phyloP scores from a whole-genome alignment of 2,797 vertebrate species.

The Petrocephalus sullivani region DNA sequence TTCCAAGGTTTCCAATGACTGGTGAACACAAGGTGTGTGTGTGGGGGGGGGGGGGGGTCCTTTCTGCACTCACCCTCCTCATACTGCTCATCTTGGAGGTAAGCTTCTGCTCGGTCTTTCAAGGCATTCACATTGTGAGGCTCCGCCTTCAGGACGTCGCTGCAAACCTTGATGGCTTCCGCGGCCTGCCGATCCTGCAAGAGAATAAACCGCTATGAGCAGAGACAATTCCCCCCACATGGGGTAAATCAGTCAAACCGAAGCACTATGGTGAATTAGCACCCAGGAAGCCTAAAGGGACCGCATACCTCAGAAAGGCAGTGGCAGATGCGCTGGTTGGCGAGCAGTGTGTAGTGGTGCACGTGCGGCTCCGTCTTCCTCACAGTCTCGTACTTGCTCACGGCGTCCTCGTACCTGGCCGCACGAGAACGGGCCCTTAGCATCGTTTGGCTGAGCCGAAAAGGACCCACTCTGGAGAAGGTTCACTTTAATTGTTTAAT shows the following conservation, averaged over 20 bases:
- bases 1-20: neutral
- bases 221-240: neutral
- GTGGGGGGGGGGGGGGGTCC: neutral
- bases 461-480: neutral
- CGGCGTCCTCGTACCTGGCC: constrained; percentile 80
- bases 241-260: neutral
- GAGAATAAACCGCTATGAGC: neutral
- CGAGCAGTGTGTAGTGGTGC: constrained; percentile 66
- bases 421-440: neutral
- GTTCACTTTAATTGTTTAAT: neutral
- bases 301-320: constrained; percentile 78
- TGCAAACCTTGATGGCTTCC: constrained; percentile 77
- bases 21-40: neutral
- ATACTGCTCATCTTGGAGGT: constrained; percentile 83
- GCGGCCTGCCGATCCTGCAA: constrained; percentile 71
- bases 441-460: neutral
- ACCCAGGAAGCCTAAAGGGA: neutral
- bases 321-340: constrained; percentile 89
- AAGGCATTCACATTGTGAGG: constrained; percentile 77
- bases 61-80: constrained; percentile 74
- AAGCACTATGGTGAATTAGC: no score
- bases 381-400: constrained; percentile 79
- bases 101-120: constrained; percentile 88
- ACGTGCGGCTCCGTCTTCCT: constrained; percentile 85
- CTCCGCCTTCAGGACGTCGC: constrained; percentile 73